phyloP scores from a whole-genome alignment of 2,113 vertebrate species.

The Hippocampus guttulatus region DNA sequence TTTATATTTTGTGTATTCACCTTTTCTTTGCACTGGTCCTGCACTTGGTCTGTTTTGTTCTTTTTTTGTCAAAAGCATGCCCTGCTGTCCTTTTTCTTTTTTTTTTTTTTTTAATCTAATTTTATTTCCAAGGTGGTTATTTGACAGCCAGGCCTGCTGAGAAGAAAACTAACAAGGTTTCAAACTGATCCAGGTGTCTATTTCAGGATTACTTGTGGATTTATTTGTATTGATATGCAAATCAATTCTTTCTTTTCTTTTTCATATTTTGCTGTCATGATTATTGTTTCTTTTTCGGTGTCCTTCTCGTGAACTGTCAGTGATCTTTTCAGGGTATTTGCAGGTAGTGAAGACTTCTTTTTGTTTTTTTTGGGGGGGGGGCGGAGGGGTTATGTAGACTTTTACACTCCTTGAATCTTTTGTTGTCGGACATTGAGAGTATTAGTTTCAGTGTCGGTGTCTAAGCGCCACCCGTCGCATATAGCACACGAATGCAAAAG shows the following conservation, averaged over 20 bases:
- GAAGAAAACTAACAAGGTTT: slow-evolving; percentile 48
- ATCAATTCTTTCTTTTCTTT: slow-evolving; percentile 44
- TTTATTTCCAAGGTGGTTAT: slow-evolving; percentile 45
- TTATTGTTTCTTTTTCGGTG: slow-evolving; percentile 59
- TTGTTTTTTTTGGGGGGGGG: slow-evolving; percentile 8
- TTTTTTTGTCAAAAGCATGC: slow-evolving; percentile 65
- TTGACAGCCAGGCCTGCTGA: slow-evolving; percentile 36
- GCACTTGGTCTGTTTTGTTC: slow-evolving; percentile 46
- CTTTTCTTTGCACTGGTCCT: slow-evolving; percentile 54
- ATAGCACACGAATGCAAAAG: not conserved
- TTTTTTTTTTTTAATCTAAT: slow-evolving; percentile 41
- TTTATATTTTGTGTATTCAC: slow-evolving; percentile 51
- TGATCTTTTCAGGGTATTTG: slow-evolving; percentile 60
- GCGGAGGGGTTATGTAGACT: not conserved
- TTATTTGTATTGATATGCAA: slow-evolving; percentile 36
- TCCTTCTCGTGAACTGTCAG: slow-evolving; percentile 55
- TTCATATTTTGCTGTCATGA: slow-evolving; percentile 60
- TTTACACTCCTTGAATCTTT: slow-evolving; percentile 24
- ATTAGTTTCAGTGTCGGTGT: slow-evolving; percentile 35
- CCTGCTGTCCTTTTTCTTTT: slow-evolving; percentile 51
- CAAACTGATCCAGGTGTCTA: slow-evolving; percentile 50
- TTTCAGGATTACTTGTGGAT: slow-evolving; percentile 66
- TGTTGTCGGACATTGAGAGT: slow-evolving; percentile 48
- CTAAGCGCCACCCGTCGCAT: slow-evolving; percentile 13
- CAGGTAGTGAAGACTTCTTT: slow-evolving; percentile 48